Base-by-base conservation (phyloP, 1,140 invertebrate species). In the Bilobella aurantiaca region DNA sequence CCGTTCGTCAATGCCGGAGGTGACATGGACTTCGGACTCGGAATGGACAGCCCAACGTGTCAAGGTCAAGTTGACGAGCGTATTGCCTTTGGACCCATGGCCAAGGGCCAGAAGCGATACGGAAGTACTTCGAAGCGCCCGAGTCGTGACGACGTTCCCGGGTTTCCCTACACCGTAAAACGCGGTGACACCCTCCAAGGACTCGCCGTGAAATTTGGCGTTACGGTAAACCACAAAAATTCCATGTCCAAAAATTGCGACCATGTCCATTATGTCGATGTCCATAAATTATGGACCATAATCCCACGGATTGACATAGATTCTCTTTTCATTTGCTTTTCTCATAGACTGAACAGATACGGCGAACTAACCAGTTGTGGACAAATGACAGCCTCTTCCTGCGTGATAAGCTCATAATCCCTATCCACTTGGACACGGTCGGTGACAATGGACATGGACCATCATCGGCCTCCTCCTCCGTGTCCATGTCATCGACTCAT, bases 281-380 rank as follows among this genome's bases (percentile, higher is more conserved):
- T 34, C 37, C 69, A 12, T 63, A 73, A 73, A 60, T 60, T 28
- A 23, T 29, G 5, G 31, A 34, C 62, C 3, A 31, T 34, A 58
- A 27, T 42, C n/a, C n/a, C n/a, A n/a, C 32, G 12, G 1, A 71
- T 14, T 1, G 63, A 31, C 57, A 46, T 65, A 62, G 53, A 27
- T 82, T 82, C 47, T n/a, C n/a, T n/a, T n/a, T n/a, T n/a, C n/a
- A n/a, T n/a, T n/a, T n/a, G n/a, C n/a, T n/a, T n/a, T n/a, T n/a
- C n/a, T n/a, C n/a, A n/a, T 77, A 93, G 90, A 93, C 89, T 76
- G 91, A 93, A 79, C 89, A 92, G 79, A 91, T 95, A 76, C 83
- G 90, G 74, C 81, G 90, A 75, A 86, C 85, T 34, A 95, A 94
- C 77, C 85, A 88, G 73, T 79, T 95, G 67, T 95, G 89, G 82